Percentiles rank a stretch among this genome's conserved stretches.
These are phyloP conservation scores for Lasaia peninsularis DNA, from an alignment of 1,140 invertebrate species.

Conservation along the genomic window DNA sequence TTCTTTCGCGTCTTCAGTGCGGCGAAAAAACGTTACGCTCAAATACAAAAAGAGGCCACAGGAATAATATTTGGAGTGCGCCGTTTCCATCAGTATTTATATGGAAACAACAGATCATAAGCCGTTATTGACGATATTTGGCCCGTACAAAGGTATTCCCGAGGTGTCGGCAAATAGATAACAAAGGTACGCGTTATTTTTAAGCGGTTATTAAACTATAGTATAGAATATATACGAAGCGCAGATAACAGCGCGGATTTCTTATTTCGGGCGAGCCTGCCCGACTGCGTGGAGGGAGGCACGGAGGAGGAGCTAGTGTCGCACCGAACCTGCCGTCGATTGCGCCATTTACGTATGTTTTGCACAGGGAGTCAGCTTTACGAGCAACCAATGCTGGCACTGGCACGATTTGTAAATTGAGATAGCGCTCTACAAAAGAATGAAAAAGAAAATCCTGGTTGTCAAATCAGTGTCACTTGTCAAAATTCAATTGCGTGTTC, in stretches of 20 bases:
- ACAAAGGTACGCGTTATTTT: conserved; percentile 30
- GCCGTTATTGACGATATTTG: conserved; percentile 30
- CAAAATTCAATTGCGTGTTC: no score
- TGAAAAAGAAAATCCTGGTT: no score
- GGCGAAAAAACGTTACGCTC: conserved; percentile 26
- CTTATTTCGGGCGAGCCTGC: no score
- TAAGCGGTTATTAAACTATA: conserved; percentile 27
- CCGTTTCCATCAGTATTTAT: conserved; percentile 32
- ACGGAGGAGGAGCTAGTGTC: no score
- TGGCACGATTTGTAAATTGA: no score
- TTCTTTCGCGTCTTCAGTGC: conserved; percentile 23
- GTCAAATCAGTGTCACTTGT: no score
- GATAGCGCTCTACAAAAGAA: no score
- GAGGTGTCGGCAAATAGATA: conserved; percentile 28
- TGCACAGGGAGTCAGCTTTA: no score
- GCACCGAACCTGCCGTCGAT: no score
- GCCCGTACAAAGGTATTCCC: conserved; percentile 26
- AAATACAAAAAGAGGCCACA: conserved; percentile 28
- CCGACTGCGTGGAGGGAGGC: no score
- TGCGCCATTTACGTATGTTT: no score
- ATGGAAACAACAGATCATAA: conserved; percentile 30
- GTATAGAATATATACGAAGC: conserved; percentile 31
- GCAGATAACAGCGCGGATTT: conserved; percentile 17
- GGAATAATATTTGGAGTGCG: conserved; percentile 31
- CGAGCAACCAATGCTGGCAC: no score